Evolutionary conservation across 2,797 vertebrate species (phyloP), one percentile per base, ranked within the genome.

Genomic region (Apogon hyalosoma): DNA sequence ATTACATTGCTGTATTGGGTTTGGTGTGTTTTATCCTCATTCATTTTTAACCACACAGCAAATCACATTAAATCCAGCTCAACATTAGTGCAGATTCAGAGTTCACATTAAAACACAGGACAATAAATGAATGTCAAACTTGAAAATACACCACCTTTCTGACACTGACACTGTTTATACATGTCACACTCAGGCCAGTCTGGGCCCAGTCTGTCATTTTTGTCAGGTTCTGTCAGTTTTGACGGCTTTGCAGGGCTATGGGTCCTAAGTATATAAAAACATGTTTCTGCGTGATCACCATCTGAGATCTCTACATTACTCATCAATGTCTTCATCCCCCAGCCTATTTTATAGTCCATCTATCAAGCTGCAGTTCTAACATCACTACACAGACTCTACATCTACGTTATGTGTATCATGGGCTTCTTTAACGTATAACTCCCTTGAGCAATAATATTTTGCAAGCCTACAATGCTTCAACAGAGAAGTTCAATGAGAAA

Each of bases 401-500:
- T 71, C 36, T 28, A 28, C 6, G 24, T 28, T 70, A 56, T 56
- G 56, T 51, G 38, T 51, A 71, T 69, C 57, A 48, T 7, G 38
- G 54, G 38, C 41, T 69, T 72, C 68, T 69, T 60, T 63, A 79
- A 71, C 48, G 71, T 49, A 64, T 21, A 53, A 43, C 49, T 74
- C 76, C 55, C 69, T 24, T 3, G 65, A 66, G 81, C 21, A 62
- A 56, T 60, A 42, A 74, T 50, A 65, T 46, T 39, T 56, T 82
- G 57, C 43, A 77, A 84, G 76, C 58, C 67, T 28, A 54, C 64
- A 75, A 57, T 18, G 42, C 75, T 82, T 75, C 77, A 46, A 80
- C 73, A 66, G 38, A 59, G 69, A 50, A 60, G 63, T 78, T 83
- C 71, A 78, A 66, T 76, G 39, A 47, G 55, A 85, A 48, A 42